These are phyloP conservation scores for Ceuthmochares aereus DNA, from an alignment of 2,113 vertebrate genomes.

Conservation along the genomic window DNA sequence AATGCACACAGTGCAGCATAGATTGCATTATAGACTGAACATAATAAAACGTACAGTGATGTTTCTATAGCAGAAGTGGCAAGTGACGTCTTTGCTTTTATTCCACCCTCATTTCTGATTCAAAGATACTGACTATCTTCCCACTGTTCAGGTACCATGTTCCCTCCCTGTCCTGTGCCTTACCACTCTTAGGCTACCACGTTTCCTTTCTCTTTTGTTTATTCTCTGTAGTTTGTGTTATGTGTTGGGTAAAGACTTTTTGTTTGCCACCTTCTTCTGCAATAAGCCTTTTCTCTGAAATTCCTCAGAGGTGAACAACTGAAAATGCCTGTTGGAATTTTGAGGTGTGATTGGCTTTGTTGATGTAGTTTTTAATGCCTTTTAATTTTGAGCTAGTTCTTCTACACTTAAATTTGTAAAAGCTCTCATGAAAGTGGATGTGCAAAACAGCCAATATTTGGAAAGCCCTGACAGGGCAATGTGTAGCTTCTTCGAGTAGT, in stretches of 20 bases:
- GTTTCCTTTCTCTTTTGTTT: neutral
- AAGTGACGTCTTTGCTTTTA: neutral
- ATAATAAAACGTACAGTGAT: neutral
- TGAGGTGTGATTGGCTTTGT: neutral
- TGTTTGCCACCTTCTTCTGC: conserved; percentile 32
- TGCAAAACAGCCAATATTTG: neutral
- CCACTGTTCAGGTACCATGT: neutral
- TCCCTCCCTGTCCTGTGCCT: neutral
- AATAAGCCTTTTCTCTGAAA: neutral
- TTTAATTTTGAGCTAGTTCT: neutral
- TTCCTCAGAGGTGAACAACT: conserved; percentile 21
- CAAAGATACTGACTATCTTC: neutral
- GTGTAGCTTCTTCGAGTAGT: neutral
- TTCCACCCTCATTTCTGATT: neutral
- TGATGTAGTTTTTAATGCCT: neutral
- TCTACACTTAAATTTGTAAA: neutral
- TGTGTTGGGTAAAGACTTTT: neutral
- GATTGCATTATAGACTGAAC: neutral
- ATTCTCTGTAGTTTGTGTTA: neutral
- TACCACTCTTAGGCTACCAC: neutral
- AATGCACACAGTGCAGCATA: neutral
- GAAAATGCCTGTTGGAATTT: neutral
- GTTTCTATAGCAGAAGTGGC: neutral
- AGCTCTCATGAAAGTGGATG: neutral
- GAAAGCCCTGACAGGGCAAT: neutral